phyloP scores from a whole-genome alignment of 53 echinoderm and acorn worm genomes.

The Paelopatides confundens region DNA sequence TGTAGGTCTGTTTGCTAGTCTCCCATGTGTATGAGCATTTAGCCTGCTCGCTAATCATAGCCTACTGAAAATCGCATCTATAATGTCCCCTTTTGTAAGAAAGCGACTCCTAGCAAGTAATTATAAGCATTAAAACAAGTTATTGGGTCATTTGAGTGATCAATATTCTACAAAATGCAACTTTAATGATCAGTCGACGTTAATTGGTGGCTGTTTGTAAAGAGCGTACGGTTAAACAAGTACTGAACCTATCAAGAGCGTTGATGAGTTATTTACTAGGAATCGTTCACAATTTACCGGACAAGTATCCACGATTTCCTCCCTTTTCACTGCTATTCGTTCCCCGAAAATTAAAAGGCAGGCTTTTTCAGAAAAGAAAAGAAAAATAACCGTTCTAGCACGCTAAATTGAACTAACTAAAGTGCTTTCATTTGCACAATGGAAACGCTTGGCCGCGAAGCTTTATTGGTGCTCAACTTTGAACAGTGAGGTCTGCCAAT shows the following conservation, averaged over 20 bases:
- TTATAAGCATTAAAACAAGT: too few relatives aligned
- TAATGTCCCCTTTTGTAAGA: too few relatives aligned
- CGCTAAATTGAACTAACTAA: constrained; percentile 47
- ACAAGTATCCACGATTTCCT: constrained; percentile 92
- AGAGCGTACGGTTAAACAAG: constrained; percentile 62
- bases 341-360: background rate
- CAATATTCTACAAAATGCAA: background rate
- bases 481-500: constrained; percentile 11
- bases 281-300: constrained; percentile 92
- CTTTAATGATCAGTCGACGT: constrained; percentile 7
- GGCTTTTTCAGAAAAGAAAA: background rate
- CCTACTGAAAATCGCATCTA: too few relatives aligned
- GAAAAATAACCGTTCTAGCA: constrained; percentile 7
- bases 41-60: too few relatives aligned
- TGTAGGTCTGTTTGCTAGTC: too few relatives aligned
- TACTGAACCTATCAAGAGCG: constrained; percentile 52
- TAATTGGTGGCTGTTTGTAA: background rate
- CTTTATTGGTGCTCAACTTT: constrained; percentile 12
- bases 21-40: too few relatives aligned
- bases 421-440: constrained; percentile 8
- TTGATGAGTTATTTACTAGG: constrained; percentile 73
- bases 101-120: too few relatives aligned
- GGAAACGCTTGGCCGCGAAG: constrained; percentile 1
- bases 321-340: constrained; percentile 66
- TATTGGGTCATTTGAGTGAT: background rate